Percentiles rank a stretch among this genome's conserved stretches.
Evolutionary conservation across 2,797 vertebrate species (phyloP).

Genomic region (Todus mexicanus): DNA sequence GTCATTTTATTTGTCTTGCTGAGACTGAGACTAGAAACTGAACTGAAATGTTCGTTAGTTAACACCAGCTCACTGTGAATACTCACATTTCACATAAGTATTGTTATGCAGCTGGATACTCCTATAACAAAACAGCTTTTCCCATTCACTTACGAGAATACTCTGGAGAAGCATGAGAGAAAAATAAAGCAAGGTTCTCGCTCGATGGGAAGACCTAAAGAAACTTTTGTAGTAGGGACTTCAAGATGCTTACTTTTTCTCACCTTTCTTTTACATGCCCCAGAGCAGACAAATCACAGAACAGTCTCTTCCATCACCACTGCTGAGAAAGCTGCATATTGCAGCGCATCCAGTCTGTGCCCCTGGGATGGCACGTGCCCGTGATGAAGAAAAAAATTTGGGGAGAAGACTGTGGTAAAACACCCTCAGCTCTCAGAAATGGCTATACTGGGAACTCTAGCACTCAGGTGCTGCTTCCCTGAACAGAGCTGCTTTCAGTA

Average conservation of each 20-base stretch:
- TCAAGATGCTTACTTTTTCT: background rate
- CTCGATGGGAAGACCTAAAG: background rate
- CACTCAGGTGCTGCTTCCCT: constrained; percentile 47
- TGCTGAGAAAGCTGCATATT: background rate
- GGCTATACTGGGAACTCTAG: background rate
- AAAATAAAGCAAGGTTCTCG: background rate
- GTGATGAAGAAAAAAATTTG: background rate
- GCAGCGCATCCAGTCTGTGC: background rate
- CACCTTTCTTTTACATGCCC: background rate
- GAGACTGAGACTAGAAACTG: background rate
- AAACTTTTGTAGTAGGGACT: background rate
- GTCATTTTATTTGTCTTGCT: background rate
- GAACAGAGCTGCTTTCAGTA: constrained; percentile 35
- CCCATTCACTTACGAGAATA: background rate
- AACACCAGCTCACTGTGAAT: background rate
- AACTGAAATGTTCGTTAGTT: constrained; percentile 12
- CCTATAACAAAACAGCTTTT: constrained; percentile 19
- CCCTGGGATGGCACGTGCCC: background rate
- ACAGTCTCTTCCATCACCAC: background rate
- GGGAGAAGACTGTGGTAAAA: background rate
- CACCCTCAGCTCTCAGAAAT: background rate
- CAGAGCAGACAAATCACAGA: constrained; percentile 4
- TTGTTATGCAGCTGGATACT: background rate
- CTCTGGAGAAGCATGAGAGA: background rate
- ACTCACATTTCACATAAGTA: background rate